Percentiles rank a stretch among this genome's conserved stretches.
Evolutionary conservation across 2,797 vertebrate genomes (phyloP).

Genomic region (Tapera naevia): DNA sequence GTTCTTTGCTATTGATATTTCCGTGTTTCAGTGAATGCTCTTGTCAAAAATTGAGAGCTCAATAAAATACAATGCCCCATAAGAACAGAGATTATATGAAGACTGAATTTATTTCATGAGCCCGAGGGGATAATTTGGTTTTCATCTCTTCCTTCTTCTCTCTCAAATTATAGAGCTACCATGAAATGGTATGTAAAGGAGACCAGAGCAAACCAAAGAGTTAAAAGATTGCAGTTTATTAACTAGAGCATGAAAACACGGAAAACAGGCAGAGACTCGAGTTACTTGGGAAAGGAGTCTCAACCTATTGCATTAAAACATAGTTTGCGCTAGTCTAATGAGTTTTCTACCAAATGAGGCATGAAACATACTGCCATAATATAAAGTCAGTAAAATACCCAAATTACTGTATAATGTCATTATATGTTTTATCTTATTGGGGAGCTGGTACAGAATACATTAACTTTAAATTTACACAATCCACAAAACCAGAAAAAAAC

Average conservation of each 20-base stretch:
- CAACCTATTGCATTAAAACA: constrained; percentile 73
- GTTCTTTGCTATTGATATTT: constrained; percentile 5
- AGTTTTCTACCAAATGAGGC: constrained; percentile 78
- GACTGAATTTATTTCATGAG: constrained; percentile 49
- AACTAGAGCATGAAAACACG: constrained; percentile 66
- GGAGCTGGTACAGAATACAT: constrained; percentile 58
- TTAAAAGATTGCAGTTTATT: constrained; percentile 67
- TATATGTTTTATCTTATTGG: constrained; percentile 73
- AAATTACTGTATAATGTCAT: constrained; percentile 71
- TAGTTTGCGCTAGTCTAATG: constrained; percentile 72
- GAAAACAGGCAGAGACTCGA: constrained; percentile 68
- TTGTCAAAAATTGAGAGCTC: constrained; percentile 54
- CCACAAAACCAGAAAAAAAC: not conserved
- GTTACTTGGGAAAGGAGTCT: constrained; percentile 61
- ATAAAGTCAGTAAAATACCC: constrained; percentile 72
- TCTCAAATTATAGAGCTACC: constrained; percentile 56
- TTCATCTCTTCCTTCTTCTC: constrained; percentile 51
- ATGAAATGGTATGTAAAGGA: constrained; percentile 65
- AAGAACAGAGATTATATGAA: constrained; percentile 44
- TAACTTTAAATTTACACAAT: constrained; percentile 53
- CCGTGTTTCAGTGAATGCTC: constrained; percentile 6
- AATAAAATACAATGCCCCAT: constrained; percentile 37
- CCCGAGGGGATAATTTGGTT: constrained; percentile 69
- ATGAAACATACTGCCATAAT: constrained; percentile 74
- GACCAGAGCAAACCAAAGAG: constrained; percentile 58